These are phyloP conservation scores for Dendroctonus ponderosae DNA, from an alignment of 1,140 invertebrate genomes.

Conservation along the genomic window DNA sequence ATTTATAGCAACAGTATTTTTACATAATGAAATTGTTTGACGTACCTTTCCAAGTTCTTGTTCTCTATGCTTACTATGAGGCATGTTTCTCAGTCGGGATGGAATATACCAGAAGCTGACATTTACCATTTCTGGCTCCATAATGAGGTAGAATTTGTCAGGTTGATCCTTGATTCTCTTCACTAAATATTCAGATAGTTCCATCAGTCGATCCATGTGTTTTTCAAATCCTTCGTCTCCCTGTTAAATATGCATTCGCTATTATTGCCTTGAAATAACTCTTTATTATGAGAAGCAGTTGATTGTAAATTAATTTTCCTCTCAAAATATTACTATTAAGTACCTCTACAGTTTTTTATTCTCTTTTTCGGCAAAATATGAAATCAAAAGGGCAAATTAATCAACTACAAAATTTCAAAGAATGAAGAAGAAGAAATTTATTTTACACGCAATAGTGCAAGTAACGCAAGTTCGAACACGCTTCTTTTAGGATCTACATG, in stretches of 20 bases:
- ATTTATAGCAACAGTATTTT: no score
- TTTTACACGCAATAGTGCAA: no score
- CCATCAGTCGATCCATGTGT: constrained; percentile 90
- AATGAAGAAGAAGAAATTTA: no score
- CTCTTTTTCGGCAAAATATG: no score
- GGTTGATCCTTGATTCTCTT: constrained; percentile 77
- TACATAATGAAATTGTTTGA: no score
- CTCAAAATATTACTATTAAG: neutral
- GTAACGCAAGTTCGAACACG: no score
- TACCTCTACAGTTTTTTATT: no score
- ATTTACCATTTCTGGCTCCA: constrained; percentile 94
- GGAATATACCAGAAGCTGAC: constrained; percentile 99
- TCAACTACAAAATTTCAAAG: no score
- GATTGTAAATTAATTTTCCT: neutral
- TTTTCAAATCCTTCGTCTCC: constrained; percentile 88
- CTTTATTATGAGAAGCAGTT: neutral
- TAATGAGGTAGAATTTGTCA: constrained; percentile 88
- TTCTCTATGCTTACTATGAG: constrained; percentile 74
- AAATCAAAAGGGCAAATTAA: no score
- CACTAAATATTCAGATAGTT: constrained; percentile 85
- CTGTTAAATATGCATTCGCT: constrained; percentile 52
- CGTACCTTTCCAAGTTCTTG: constrained; percentile 80
- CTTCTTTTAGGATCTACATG: no score
- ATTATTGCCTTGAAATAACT: neutral
- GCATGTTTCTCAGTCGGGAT: constrained; percentile 73